phyloP scores from a whole-genome alignment of 2,888 invertebrate genomes.

The Alentia gelatinosa region DNA sequence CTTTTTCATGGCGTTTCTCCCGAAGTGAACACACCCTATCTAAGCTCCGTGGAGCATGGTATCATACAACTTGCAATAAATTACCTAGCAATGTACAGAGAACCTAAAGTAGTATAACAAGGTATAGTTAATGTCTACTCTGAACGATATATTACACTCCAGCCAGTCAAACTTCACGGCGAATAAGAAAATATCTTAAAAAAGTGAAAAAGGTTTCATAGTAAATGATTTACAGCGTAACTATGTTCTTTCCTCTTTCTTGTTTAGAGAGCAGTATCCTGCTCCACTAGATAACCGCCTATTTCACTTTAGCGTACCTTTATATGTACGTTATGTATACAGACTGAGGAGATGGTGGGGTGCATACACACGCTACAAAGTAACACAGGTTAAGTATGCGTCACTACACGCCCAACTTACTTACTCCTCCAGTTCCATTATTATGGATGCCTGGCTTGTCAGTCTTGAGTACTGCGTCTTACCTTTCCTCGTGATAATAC shows the following conservation, averaged over 20 bases:
- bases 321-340: too few species aligned
- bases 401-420: too few species aligned
- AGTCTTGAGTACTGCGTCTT: too few species aligned
- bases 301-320: too few species aligned
- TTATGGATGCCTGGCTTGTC: too few species aligned
- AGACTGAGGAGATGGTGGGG: too few species aligned
- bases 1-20: neutral
- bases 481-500: too few species aligned
- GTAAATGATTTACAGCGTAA: neutral
- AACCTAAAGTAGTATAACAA: conserved; percentile 17
- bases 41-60: neutral
- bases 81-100: conserved; percentile 49
- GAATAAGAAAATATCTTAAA: conserved; percentile 5
- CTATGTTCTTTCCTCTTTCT: neutral
- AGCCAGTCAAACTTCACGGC: neutral
- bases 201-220: neutral
- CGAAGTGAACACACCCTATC: neutral
- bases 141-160: conserved; percentile 11
- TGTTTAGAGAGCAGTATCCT: too few species aligned
- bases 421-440: too few species aligned
- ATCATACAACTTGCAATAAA: conserved; percentile 36
- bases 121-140: conserved; percentile 22
- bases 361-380: too few species aligned
- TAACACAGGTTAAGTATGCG: too few species aligned
- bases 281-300: too few species aligned